Evolutionary conservation across 92 coral and sea anemone species (phyloP).

Genomic region (Actinostola sp.): DNA sequence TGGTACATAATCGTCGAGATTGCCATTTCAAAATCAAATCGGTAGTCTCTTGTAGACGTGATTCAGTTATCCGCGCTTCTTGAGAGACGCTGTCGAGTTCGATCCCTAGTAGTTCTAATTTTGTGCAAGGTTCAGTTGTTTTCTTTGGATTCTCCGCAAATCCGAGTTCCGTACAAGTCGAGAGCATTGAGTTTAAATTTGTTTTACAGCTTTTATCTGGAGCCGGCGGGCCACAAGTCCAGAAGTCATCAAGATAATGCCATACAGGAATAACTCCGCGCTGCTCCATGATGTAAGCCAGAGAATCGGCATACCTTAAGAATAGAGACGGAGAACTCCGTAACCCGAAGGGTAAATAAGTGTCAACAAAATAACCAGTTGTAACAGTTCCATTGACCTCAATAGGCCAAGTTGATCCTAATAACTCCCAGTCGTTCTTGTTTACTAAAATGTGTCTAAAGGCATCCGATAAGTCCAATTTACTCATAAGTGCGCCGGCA

Average conservation of each 20-base stretch:
- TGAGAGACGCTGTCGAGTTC: conserved; percentile 38
- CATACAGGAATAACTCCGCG: conserved; percentile 17
- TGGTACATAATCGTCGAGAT: conserved; percentile 27
- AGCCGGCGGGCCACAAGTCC: conserved; percentile 48
- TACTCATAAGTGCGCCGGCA: conserved; percentile 44
- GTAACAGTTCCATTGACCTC: conserved; percentile 19
- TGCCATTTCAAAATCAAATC: conserved; percentile 30
- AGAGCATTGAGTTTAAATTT: conserved; percentile 22
- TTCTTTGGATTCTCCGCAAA: conserved; percentile 34
- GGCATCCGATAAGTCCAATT: conserved; percentile 50
- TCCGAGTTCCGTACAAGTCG: conserved; percentile 32
- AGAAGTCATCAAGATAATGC: conserved; percentile 56
- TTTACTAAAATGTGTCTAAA: conserved; percentile 40
- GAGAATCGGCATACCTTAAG: conserved; percentile 22
- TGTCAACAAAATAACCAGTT: conserved; percentile 40
- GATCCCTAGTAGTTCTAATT: conserved; percentile 38
- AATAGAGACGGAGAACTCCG: conserved; percentile 45
- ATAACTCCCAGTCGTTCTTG: conserved; percentile 35
- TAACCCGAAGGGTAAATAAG: conserved; percentile 42
- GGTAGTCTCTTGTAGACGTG: conserved; percentile 30
- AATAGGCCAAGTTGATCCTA: conserved; percentile 51
- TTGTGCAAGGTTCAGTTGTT: conserved; percentile 28
- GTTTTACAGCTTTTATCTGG: conserved; percentile 18
- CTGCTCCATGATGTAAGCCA: neutral
- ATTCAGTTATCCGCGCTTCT: conserved; percentile 23